phyloP scores from a whole-genome alignment of 1,140 invertebrate genomes.

The Anastrepha obliqua region DNA sequence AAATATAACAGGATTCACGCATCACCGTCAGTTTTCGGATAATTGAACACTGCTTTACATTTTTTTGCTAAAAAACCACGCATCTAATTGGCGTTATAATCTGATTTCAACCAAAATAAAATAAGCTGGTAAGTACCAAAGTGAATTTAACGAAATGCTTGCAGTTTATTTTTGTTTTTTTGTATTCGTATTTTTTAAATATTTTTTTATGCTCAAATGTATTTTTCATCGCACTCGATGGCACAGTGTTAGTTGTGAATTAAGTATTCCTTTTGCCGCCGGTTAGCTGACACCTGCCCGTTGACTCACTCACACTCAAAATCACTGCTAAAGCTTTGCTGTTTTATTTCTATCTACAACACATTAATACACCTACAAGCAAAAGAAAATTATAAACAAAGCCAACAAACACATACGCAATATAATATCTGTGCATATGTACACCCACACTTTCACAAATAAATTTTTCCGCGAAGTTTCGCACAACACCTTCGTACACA shows the following conservation, averaged over 20 bases:
- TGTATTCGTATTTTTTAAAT: not conserved
- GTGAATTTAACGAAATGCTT: slow-evolving; percentile 11
- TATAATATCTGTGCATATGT: not conserved
- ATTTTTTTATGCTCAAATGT: not conserved
- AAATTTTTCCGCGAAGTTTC: not conserved
- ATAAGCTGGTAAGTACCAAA: not conserved
- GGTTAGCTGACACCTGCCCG: not conserved
- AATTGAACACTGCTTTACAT: too few relatives aligned
- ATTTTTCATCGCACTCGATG: not conserved
- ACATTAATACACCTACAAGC: not conserved
- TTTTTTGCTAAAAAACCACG: too few relatives aligned
- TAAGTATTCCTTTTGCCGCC: not conserved
- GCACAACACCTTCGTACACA: not conserved
- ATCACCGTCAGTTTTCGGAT: too few relatives aligned
- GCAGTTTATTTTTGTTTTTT: not conserved
- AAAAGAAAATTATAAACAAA: slow-evolving; percentile 6
- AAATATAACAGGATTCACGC: too few relatives aligned
- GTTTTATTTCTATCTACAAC: not conserved
- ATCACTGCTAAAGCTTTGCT: not conserved
- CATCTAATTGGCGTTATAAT: slow-evolving; percentile 8
- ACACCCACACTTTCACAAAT: not conserved
- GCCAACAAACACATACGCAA: not conserved
- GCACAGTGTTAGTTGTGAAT: not conserved
- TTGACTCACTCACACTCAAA: not conserved
- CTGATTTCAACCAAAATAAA: not conserved